These are phyloP conservation scores for Eleutherodactylus coqui DNA, from an alignment of 2,797 vertebrate species.

Conservation along the genomic window DNA sequence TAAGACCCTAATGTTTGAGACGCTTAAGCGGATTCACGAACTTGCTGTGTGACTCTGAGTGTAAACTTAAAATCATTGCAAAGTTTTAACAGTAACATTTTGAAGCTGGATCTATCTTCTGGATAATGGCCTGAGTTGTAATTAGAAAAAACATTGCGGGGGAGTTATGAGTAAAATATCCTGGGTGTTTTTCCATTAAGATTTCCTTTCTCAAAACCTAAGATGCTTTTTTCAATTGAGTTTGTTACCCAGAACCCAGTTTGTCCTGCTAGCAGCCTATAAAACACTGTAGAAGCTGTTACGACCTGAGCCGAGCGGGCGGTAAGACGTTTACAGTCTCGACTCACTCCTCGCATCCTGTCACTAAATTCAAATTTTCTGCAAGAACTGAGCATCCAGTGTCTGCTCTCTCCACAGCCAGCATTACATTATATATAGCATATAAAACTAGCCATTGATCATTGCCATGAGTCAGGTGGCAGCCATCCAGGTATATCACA, in stretches of 20 bases:
- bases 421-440: background rate
- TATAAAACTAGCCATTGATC: constrained; percentile 39
- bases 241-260: background rate
- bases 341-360: background rate
- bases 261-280: background rate
- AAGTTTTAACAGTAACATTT: no score
- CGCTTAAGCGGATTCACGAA: no score
- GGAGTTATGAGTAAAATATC: background rate
- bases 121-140: background rate
- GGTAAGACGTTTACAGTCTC: background rate
- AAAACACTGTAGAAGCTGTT: background rate
- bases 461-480: constrained; percentile 47
- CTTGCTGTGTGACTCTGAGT: no score
- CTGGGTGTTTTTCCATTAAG: background rate
- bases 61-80: no score
- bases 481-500: constrained; percentile 45
- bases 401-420: constrained; percentile 13
- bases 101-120: no score
- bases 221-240: background rate
- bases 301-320: background rate
- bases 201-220: background rate
- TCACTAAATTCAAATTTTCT: background rate
- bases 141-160: background rate
- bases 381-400: constrained; percentile 6
- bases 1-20: no score